phyloP scores from a whole-genome alignment of 2,113 vertebrate genomes.

The Heterotis niloticus region DNA sequence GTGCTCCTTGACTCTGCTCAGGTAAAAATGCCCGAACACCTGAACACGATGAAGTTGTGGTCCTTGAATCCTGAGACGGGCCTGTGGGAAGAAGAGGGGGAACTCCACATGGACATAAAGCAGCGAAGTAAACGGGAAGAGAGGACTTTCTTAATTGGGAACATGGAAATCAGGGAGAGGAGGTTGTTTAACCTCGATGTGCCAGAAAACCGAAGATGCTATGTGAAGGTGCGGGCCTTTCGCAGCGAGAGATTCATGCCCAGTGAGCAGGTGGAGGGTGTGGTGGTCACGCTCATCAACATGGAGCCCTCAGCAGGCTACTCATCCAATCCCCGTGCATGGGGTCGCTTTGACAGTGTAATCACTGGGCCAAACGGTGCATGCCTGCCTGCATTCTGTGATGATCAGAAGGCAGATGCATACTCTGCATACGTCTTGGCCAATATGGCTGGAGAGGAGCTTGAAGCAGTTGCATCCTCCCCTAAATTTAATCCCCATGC shows the following conservation, averaged over 20 bases:
- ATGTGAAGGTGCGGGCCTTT: constrained; percentile 87
- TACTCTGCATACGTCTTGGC: constrained; percentile 86
- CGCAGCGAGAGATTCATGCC: constrained; percentile 88
- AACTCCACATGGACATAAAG: constrained; percentile 73
- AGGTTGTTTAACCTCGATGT: constrained; percentile 94
- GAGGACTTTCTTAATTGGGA: constrained; percentile 90
- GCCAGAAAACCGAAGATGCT: constrained; percentile 89
- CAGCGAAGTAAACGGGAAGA: constrained; percentile 79
- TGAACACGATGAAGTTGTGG: constrained; percentile 88
- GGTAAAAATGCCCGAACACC: constrained; percentile 83
- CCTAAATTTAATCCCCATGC: constrained; percentile 83
- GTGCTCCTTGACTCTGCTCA: constrained; percentile 85
- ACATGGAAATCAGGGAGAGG: constrained; percentile 96
- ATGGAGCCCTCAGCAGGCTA: constrained; percentile 84
- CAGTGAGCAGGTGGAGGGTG: constrained; percentile 88
- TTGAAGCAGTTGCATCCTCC: constrained; percentile 81
- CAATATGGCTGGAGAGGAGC: constrained; percentile 89
- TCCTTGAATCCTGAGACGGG: constrained; percentile 91
- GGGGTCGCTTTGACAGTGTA: constrained; percentile 93
- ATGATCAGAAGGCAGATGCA: constrained; percentile 79
- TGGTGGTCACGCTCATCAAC: constrained; percentile 87
- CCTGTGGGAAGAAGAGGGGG: constrained; percentile 92
- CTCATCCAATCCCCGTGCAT: constrained; percentile 86
- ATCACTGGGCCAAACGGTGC: constrained; percentile 84
- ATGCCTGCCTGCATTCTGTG: constrained; percentile 92